Conservation (phyloP, 2,797 vertebrate species). For the Microctenopoma steveboyesi region DNA sequence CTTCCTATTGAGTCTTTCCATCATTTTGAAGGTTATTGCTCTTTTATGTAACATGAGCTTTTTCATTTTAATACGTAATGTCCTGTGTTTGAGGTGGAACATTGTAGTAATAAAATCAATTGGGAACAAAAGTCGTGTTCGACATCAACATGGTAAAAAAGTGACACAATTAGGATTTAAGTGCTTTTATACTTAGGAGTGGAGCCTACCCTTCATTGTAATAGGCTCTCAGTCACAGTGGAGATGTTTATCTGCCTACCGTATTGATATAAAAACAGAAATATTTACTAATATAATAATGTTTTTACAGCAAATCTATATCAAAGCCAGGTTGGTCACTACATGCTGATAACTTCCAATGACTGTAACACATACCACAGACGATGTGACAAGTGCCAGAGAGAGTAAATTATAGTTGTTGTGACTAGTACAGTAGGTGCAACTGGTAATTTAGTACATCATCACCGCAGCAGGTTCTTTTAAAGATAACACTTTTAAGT, state of each 20-base stretch:
- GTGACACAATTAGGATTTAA: constrained; percentile 5
- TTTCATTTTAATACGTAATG: constrained; percentile 66
- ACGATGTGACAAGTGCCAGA: not conserved
- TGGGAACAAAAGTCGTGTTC: constrained; percentile 8
- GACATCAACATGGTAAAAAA: constrained; percentile 12
- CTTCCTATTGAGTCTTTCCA: constrained; percentile 70
- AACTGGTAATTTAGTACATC: not conserved
- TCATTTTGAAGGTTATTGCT: constrained; percentile 72
- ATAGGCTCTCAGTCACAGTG: not conserved
- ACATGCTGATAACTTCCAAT: not conserved
- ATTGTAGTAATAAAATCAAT: constrained; percentile 17
- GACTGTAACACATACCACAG: not conserved
- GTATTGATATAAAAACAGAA: not conserved
- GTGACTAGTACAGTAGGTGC: not conserved
- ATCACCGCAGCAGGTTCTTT: not conserved
- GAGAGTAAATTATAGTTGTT: not conserved
- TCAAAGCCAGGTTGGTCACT: constrained; percentile 5
- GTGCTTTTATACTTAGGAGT: not conserved
- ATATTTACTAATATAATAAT: not conserved
- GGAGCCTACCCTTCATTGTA: not conserved
- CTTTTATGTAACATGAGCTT: constrained; percentile 62
- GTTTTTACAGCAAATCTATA: not conserved
- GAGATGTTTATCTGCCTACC: not conserved
- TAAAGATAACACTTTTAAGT: not conserved
- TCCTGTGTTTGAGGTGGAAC: constrained; percentile 43